Percentiles rank a stretch among this genome's conserved stretches.
Evolutionary conservation across 2,888 invertebrate species (phyloP).

Genomic region (Cotesia congregata): DNA sequence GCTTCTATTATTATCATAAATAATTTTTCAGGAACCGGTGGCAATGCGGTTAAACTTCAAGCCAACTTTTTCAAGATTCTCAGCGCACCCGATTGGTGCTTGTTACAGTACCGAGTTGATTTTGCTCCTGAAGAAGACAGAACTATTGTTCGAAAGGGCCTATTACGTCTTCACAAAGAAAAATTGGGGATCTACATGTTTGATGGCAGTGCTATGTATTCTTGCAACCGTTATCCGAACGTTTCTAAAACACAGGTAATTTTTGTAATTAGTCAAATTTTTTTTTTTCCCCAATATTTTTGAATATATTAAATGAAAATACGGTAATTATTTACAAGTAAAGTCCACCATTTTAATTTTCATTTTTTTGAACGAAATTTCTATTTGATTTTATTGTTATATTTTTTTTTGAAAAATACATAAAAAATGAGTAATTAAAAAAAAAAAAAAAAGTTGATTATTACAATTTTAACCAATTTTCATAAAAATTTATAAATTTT

Average conservation of each 20-base stretch:
- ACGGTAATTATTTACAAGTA: no score
- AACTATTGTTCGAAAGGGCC: conserved; percentile 74
- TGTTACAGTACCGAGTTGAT: conserved; percentile 84
- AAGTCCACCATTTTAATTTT: no score
- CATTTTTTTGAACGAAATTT: no score
- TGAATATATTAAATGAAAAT: no score
- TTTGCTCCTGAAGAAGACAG: conserved; percentile 80
- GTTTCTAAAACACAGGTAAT: conserved; percentile 39
- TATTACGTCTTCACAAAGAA: conserved; percentile 74
- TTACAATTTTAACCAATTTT: no score
- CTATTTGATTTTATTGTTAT: no score
- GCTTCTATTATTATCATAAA: not conserved
- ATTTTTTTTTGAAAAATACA: no score
- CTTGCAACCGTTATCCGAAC: conserved; percentile 72
- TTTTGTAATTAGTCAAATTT: not conserved
- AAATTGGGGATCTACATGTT: conserved; percentile 78
- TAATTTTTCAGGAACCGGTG: conserved; percentile 72
- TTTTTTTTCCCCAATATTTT: not conserved
- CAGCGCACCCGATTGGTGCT: conserved; percentile 78
- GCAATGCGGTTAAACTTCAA: conserved; percentile 71
- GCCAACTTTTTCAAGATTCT: conserved; percentile 80
- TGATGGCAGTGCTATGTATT: conserved; percentile 82
- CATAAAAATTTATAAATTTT: no score
- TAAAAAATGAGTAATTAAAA: no score
- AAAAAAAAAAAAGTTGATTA: no score